Evolutionary conservation across 2,888 invertebrate genomes (phyloP), one percentile per base, ranked within the genome.

Genomic region (Chymomyza amoena): DNA sequence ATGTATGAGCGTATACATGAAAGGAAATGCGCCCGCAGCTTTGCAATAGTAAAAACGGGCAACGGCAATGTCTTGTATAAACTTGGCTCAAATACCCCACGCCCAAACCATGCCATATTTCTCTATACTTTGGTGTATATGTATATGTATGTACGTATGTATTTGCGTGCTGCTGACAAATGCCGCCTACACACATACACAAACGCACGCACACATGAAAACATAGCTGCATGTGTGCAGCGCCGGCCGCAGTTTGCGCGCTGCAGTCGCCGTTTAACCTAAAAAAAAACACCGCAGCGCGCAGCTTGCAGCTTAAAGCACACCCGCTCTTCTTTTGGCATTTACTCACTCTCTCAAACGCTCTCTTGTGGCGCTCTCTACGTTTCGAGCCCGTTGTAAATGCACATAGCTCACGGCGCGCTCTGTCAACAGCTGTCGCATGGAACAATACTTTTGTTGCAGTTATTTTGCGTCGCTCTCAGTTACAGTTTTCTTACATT

Each of bases 221-320:
- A 10, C 18, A 16, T 36, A 18, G 15, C n/a, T 28, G 79, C 73
- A 68, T 51, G 73, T 66, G 72, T 75, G 85, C 79, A 83, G 81
- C 81, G 78, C 80, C 88, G 86, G 84, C 71, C 76, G 60, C 66
- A 68, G 66, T 63, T 68, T 60, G 63, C 61, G 45, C 62, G 68
- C 62, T 84, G 87, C 80, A 84, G 80, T 57, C 87, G 73, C 72
- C 79, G 57, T 81, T 88, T 88, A 84, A 88, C 88, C 88, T 75
- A 84, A 88, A 84, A 79, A 77, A 32, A 3, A 16, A 60, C 45
- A 45, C 39, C 4, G 39, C 39, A 45, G 39, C 39, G 39, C 20
- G 54, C 54, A 18, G 54, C 54, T 20, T 54, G 54, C 54, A 54
- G 54, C 54, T 45, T 45, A 45, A 45, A 45, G 16, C 50, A n/a